Conservation (phyloP, 2,888 invertebrate genomes). For the Teleiodes luculella region DNA sequence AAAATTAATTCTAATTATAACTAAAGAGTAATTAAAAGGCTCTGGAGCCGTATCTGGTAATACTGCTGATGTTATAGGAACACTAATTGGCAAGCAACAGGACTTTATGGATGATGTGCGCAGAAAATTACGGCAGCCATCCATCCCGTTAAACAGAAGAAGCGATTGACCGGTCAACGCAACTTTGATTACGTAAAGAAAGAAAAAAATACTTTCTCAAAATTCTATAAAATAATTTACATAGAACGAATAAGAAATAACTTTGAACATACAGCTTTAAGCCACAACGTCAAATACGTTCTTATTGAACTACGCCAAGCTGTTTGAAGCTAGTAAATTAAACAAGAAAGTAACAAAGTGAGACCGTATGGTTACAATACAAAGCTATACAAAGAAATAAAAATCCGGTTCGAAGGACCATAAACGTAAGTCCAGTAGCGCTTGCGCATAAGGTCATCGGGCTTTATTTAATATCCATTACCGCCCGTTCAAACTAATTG, state of each 20-base stretch:
- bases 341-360: constrained; percentile 9
- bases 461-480: neutral
- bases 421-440: constrained; percentile 21
- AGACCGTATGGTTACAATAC: constrained; percentile 8
- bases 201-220: neutral
- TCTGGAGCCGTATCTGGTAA: neutral
- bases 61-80: constrained; percentile 1
- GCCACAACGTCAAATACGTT: no score
- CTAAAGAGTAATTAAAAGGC: no score
- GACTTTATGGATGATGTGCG: constrained; percentile 7
- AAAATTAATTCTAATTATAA: no score
- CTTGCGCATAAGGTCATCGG: constrained; percentile 4
- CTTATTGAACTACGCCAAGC: neutral
- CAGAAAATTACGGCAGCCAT: constrained; percentile 1
- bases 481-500: neutral
- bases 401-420: constrained; percentile 16
- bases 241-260: neutral
- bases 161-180: neutral
- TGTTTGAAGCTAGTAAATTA: constrained; percentile 4
- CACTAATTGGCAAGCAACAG: constrained; percentile 11
- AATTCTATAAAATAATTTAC: no score
- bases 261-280: neutral
- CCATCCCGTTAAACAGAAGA: neutral
- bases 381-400: constrained; percentile 11
- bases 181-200: neutral